Conservation (phyloP, 2,888 invertebrate species). For the Sarcophaga caerulescens region DNA sequence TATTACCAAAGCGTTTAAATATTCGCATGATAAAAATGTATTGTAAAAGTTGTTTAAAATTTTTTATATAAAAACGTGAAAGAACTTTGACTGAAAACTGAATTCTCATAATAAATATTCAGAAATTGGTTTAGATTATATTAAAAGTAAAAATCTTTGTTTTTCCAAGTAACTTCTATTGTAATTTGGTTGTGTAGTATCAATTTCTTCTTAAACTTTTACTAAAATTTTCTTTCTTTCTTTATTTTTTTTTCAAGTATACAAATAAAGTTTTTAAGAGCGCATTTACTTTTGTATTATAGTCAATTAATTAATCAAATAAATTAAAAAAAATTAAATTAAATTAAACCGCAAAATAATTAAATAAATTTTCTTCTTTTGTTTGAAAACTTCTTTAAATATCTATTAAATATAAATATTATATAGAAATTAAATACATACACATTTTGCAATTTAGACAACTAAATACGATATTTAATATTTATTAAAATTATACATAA, state of each 20-base stretch:
- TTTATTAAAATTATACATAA: conserved; percentile 29
- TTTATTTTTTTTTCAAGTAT: background rate
- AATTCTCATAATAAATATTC: conserved; percentile 7
- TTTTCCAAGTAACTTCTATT: background rate
- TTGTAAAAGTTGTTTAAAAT: too few species aligned
- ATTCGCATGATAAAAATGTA: too few species aligned
- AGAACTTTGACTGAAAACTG: too few species aligned
- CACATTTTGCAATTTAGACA: conserved; percentile 55
- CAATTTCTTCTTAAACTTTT: background rate
- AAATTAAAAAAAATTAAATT: conserved; percentile 1
- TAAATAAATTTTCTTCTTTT: conserved; percentile 11
- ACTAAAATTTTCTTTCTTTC: background rate
- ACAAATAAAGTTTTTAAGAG: conserved; percentile 46
- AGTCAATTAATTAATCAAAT: conserved; percentile 58
- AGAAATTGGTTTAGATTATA: background rate
- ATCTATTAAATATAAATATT: conserved; percentile 36
- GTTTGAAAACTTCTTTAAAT: conserved; percentile 45
- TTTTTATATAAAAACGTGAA: too few species aligned
- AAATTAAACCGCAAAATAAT: background rate
- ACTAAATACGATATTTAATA: conserved; percentile 46
- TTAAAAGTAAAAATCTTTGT: conserved; percentile 24
- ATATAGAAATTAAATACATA: conserved; percentile 20
- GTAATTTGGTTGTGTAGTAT: background rate
- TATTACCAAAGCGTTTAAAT: too few species aligned
- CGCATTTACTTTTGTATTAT: conserved; percentile 68